Conservation (phyloP, 2,797 vertebrate species). For the Brotula barbata region DNA sequence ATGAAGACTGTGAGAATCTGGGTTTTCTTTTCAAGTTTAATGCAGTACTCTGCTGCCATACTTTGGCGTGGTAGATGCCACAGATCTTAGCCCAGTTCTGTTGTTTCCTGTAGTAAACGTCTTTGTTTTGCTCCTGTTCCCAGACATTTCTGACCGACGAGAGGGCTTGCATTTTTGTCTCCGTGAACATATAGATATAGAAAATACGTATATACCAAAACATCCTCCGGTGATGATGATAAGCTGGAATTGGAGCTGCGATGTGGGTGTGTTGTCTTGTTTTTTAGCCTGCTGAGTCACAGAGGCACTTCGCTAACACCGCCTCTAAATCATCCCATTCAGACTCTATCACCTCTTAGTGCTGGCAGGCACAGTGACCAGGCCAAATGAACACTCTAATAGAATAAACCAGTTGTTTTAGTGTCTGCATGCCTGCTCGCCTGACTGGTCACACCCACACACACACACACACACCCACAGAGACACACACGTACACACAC, state of each 20-base stretch:
- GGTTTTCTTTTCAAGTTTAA: too few species aligned
- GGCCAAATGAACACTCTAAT: constrained; percentile 48
- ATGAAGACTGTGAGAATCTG: too few species aligned
- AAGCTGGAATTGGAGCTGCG: constrained; percentile 6
- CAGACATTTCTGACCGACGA: too few species aligned
- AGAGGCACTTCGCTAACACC: constrained; percentile 3
- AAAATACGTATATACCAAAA: background rate
- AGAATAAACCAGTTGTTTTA: constrained; percentile 68
- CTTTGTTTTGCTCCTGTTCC: too few species aligned
- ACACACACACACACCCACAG: constrained; percentile 30
- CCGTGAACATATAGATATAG: background rate
- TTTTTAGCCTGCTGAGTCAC: constrained; percentile 2
- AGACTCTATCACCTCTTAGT: constrained; percentile 43
- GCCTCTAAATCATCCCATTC: constrained; percentile 20
- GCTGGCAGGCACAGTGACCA: constrained; percentile 35
- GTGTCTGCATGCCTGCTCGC: constrained; percentile 49
- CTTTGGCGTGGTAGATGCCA: too few species aligned
- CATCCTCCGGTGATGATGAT: constrained; percentile 14
- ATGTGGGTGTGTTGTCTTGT: background rate
- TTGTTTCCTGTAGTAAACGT: too few species aligned
- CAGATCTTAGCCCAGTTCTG: too few species aligned
- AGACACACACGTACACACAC: constrained; percentile 36
- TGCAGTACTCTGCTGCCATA: too few species aligned
- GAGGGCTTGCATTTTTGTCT: too few species aligned
- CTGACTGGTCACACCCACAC: constrained; percentile 42